Base-by-base conservation (phyloP, 2,888 invertebrate genomes). In the Ophion costatus region DNA sequence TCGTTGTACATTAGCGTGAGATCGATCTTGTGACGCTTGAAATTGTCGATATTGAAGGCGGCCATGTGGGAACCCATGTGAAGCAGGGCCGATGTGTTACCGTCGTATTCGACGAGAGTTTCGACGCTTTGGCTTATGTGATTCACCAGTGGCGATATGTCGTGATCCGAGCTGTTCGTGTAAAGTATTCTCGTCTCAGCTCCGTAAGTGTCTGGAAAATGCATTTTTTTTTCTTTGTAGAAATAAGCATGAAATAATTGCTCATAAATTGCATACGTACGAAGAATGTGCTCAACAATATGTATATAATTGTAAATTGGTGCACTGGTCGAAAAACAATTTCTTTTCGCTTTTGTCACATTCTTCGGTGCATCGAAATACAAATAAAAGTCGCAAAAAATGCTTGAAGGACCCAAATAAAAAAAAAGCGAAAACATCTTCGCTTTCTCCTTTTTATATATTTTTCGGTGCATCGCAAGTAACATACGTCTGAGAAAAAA, bases 1-100 rank as follows among this genome's bases (percentile, higher is more conserved):
- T 97, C 97, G 91, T 98, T 98, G 93, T 97, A 97, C 86, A 96
- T 95, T 59, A 96, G 94, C 88, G 96, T 95, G 24, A 96, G 94
- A 85, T 95, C 95, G 77, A 95, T 95, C 82, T 95, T 95, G 22
- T 87, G 85, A 33, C 87, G 56, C 75, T 94, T 92, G 87, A 95
- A 96, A 14, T 94, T 94, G 71, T 94, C 95, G 70, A 97, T 93
- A 90, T 95, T 96, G 87, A 96, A 94, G 2, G 96, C 96, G 24
- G 96, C 96, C 94, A 97, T 95, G 88, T 96, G 96, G 1, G 95
- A 95, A 83, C 96, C 95, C 92, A 95, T 95, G 51, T 95, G 94
- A 29, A 97, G 93, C 29, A 97, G 94, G 81, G 95, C 95, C 0
- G 95, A 94, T 90, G 96, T 96, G 89, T 95, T 96, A 2, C 96